Base-by-base conservation (phyloP, 1,140 invertebrate genomes). In the Achroia grisella region DNA sequence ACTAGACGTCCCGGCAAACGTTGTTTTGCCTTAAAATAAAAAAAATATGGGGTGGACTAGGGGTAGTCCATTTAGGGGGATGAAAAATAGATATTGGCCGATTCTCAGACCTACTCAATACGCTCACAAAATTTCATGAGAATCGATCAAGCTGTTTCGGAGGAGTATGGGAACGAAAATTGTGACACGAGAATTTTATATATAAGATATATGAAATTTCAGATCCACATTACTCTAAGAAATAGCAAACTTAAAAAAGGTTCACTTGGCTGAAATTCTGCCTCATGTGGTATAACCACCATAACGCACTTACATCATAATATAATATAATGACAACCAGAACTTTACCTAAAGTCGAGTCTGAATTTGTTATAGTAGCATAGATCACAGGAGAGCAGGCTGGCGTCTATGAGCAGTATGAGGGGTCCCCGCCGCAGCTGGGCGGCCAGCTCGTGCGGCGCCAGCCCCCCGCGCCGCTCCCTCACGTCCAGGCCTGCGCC, bases 371-470 rank as follows among this genome's bases (percentile, higher is more conserved):
- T 89, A 4, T 83, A 79, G 62, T 90, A 89, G 64, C 91, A 93
- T 5, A 86, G 73, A 51, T 90, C 87, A 64, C 92, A 94, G 33
- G 87, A 84, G 1, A 94, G 69, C 5, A 91, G 62, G 27, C 87
- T 87, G 11, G 90, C 89, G 71, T 93, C 91, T 1, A 91, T 90
- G 12, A 93, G 76, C 12, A 91, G 59, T 42, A 94, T 91, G 3
- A 89, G 86, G 0, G 92, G 89, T 4, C 89, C 90, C 1, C 83
- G 73, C n/a, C 68, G 56, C 2, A 36, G 59, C 68, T 93, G 92
- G n/a, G 74, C 55, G 10, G 91, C 41, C 15, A 93, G 79, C 12
- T 87, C 84, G 10, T 81, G 61, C 23, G 87, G 80, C 2, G 69
- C 68, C 4, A 92, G 70, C 3, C 87, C 87, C n/a, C n/a, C n/a